Evolutionary conservation across 1,140 invertebrate species (phyloP).

Genomic region (Papilio dardanus): DNA sequence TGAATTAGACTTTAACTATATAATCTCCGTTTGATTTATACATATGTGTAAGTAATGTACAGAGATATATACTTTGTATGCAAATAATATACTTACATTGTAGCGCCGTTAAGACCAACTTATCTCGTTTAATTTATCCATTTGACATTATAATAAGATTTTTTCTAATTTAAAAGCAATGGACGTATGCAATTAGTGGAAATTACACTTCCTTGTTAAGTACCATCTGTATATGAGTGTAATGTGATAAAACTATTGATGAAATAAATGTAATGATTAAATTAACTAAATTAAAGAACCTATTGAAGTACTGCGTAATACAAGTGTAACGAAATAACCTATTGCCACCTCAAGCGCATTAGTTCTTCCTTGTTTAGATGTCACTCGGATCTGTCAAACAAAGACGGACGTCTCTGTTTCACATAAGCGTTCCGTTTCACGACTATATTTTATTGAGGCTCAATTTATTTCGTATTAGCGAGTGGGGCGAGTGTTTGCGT

Average conservation of each 20-base stretch:
- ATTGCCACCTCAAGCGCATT: not conserved
- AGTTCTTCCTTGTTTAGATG: slow-evolving; percentile 16
- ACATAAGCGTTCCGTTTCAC: slow-evolving; percentile 24
- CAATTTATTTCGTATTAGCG: slow-evolving; percentile 38
- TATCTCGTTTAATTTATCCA: slow-evolving; percentile 17
- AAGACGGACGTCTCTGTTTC: slow-evolving; percentile 33
- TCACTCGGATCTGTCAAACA: slow-evolving; percentile 36
- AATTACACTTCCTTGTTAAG: not conserved
- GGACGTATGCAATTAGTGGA: not conserved
- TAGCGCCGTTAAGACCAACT: not conserved
- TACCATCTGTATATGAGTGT: not conserved
- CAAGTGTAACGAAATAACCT: not conserved
- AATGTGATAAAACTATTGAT: not conserved
- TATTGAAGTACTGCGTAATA: not conserved
- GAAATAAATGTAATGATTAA: not conserved
- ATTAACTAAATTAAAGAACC: too few relatives aligned
- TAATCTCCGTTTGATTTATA: slow-evolving; percentile 26
- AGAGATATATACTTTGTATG: slow-evolving; percentile 2
- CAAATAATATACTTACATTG: slow-evolving; percentile 12
- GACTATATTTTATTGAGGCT: slow-evolving; percentile 31
- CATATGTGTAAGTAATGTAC: slow-evolving; percentile 16
- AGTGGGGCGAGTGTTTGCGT: slow-evolving; percentile 29
- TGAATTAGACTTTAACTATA: slow-evolving; percentile 22
- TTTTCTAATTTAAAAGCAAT: slow-evolving; percentile 4
- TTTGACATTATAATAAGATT: slow-evolving; percentile 13